phyloP scores from a whole-genome alignment of 2,797 vertebrate genomes.

The Typhlichthys subterraneus region DNA sequence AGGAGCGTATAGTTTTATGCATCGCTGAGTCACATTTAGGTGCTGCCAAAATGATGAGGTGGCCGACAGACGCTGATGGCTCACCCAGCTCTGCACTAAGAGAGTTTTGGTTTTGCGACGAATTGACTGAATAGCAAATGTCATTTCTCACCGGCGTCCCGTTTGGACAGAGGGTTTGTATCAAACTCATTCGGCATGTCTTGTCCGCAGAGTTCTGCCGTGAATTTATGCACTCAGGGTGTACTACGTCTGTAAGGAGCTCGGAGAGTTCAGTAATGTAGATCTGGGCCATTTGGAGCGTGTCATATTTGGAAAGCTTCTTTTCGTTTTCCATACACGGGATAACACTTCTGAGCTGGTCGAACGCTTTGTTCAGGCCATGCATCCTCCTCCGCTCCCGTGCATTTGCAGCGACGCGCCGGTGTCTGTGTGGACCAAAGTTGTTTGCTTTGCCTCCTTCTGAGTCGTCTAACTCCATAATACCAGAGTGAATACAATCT shows the following conservation, averaged over 20 bases:
- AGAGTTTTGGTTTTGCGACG: constrained; percentile 25
- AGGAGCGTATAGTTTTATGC: constrained; percentile 40
- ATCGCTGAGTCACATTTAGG: constrained; percentile 58
- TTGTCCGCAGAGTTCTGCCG: constrained; percentile 43
- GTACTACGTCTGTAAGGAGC: constrained; percentile 73
- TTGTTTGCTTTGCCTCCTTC: constrained; percentile 36
- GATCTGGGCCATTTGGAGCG: constrained; percentile 86
- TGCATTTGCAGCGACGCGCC: constrained; percentile 83
- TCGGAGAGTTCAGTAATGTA: constrained; percentile 85
- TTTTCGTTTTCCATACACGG: constrained; percentile 83
- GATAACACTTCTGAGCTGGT: constrained; percentile 83
- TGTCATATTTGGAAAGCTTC: constrained; percentile 85
- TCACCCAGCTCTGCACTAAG: constrained; percentile 49
- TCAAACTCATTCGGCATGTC: constrained; percentile 49
- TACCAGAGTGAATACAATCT: constrained; percentile 26
- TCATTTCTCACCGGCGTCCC: constrained; percentile 21
- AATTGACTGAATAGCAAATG: constrained; percentile 30
- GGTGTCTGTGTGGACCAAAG: constrained; percentile 71
- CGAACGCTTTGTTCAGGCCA: constrained; percentile 83
- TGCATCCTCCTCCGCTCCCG: constrained; percentile 84
- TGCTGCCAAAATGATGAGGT: constrained; percentile 66
- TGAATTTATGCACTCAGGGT: constrained; percentile 57
- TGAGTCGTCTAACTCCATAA: constrained; percentile 29
- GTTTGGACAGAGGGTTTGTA: constrained; percentile 46
- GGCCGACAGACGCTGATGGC: constrained; percentile 50